phyloP scores from a whole-genome alignment of 2,888 invertebrate genomes.

The Scaeva pyrastri region DNA sequence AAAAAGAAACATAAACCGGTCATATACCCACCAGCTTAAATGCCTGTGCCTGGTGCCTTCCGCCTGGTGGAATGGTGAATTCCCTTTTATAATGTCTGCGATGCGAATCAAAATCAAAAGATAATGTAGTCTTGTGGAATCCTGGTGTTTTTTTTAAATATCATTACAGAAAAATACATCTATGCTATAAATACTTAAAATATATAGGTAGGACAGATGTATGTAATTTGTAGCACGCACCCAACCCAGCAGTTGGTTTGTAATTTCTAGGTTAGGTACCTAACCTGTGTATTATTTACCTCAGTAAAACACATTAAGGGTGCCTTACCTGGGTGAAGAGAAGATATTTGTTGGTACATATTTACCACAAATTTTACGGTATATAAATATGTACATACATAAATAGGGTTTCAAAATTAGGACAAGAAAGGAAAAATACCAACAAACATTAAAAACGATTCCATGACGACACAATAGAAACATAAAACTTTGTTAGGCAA shows the following conservation, averaged over 20 bases:
- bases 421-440: slow-evolving; percentile 12
- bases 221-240: slow-evolving; percentile 52
- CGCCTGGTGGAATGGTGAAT: background rate
- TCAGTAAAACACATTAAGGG: slow-evolving; percentile 38
- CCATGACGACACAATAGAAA: slow-evolving; percentile 57
- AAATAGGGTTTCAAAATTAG: slow-evolving; percentile 2
- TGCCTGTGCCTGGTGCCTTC: too few relatives aligned
- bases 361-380: slow-evolving; percentile 4
- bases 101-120: background rate
- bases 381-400: background rate
- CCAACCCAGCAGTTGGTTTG: slow-evolving; percentile 12
- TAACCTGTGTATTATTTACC: slow-evolving; percentile 48
- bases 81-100: background rate
- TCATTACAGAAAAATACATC: background rate
- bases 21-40: background rate
- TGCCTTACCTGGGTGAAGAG: slow-evolving; percentile 43
- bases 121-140: background rate
- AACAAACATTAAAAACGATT: slow-evolving; percentile 45
- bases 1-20: slow-evolving; percentile 16
- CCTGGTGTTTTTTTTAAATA: background rate
- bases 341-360: slow-evolving; percentile 16
- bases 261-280: slow-evolving; percentile 31
- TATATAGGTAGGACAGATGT: slow-evolving; percentile 48
- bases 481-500: slow-evolving; percentile 26
- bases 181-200: slow-evolving; percentile 9